Conservation (phyloP, 2,888 invertebrate genomes). For the Epsilonema sp. region DNA sequence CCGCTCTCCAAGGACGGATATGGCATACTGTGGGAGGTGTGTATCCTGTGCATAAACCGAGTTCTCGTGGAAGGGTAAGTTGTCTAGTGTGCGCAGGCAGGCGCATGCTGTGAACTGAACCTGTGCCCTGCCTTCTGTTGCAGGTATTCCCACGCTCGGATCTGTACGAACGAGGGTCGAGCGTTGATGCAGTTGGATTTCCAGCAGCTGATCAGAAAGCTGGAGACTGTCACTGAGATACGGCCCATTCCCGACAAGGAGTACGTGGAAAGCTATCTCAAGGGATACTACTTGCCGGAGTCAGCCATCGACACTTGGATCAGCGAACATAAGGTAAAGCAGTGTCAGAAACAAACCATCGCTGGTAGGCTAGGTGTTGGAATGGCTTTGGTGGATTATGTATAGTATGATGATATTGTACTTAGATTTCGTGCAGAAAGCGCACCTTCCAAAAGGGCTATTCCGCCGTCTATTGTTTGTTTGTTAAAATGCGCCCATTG, state of each 20-base stretch:
- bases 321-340: slow-evolving; percentile 49
- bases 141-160: slow-evolving; percentile 55
- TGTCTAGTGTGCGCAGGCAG: neutral
- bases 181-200: slow-evolving; percentile 95
- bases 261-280: slow-evolving; percentile 80
- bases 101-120: neutral
- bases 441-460: no score
- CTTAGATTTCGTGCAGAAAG: no score
- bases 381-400: no score
- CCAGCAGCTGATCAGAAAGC: slow-evolving; percentile 69
- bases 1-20: slow-evolving; percentile 41
- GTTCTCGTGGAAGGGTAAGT: slow-evolving; percentile 66
- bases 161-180: slow-evolving; percentile 83
- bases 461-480: no score
- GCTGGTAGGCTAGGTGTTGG: no score
- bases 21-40: slow-evolving; percentile 61
- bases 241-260: slow-evolving; percentile 60
- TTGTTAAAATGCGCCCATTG: no score
- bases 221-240: slow-evolving; percentile 58
- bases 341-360: no score
- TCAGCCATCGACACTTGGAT: slow-evolving; percentile 71
- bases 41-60: slow-evolving; percentile 62
- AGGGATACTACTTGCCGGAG: slow-evolving; percentile 82
- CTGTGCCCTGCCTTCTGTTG: no score
- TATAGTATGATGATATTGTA: no score